Percentiles rank a stretch among this genome's conserved stretches.
phyloP scores from a whole-genome alignment of 2,797 vertebrate genomes.

The Phalanger gymnotis region DNA sequence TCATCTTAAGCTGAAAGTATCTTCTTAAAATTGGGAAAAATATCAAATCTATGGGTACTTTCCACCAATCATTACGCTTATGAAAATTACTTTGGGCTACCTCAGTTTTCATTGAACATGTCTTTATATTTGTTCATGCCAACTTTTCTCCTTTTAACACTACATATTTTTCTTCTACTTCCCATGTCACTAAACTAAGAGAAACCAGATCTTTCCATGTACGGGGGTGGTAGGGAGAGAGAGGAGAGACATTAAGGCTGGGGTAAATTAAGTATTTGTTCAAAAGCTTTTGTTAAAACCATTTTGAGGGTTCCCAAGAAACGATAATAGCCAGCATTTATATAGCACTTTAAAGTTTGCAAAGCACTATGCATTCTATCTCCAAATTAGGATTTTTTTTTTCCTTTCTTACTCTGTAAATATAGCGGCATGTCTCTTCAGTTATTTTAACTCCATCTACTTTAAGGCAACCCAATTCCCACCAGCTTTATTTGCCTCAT shows the following conservation, averaged over 20 bases:
- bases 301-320: not conserved
- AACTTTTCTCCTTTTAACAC: not conserved
- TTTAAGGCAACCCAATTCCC: too few relatives aligned
- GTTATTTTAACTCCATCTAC: too few relatives aligned
- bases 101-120: slow-evolving; percentile 29
- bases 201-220: not conserved
- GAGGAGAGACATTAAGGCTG: not conserved
- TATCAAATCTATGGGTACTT: not conserved
- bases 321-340: not conserved
- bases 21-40: not conserved
- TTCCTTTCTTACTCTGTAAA: too few relatives aligned
- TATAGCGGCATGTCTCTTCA: too few relatives aligned
- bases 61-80: not conserved
- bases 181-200: not conserved
- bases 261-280: not conserved
- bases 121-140: not conserved
- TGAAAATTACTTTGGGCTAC: not conserved
- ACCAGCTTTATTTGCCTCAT: too few relatives aligned
- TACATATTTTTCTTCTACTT: not conserved
- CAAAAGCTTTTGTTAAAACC: not conserved
- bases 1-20: not conserved
- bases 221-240: fast-evolving
- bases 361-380: too few relatives aligned
- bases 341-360: too few relatives aligned
- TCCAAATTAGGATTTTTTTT: too few relatives aligned